A percentile compares a stretch with the other conserved stretches of the same genome.
Evolutionary conservation across 1,140 invertebrate species (phyloP).

Genomic region (Holotrichia oblita): DNA sequence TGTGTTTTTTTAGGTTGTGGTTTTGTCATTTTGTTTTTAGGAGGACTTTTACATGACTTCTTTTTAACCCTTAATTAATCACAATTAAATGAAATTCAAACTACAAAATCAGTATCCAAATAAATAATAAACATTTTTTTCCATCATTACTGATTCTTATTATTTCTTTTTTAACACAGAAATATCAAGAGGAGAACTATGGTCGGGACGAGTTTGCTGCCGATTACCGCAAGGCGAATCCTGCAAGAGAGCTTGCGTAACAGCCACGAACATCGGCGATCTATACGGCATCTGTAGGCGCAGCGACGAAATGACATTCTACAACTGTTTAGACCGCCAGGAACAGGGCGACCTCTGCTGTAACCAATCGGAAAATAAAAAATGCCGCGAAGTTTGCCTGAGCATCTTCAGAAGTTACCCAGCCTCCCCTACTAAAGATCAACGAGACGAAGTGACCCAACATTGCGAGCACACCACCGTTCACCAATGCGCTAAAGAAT

Average conservation of each 20-base stretch:
- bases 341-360: constrained; percentile 82
- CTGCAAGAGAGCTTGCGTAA: constrained; percentile 71
- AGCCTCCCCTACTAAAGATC: constrained; percentile 64
- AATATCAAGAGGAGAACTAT: constrained; percentile 72
- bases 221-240: constrained; percentile 68
- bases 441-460: constrained; percentile 67
- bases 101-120: no score
- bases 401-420: constrained; percentile 71
- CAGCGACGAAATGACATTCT: constrained; percentile 82
- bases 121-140: no score
- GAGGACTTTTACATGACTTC: no score
- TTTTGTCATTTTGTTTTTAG: no score
- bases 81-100: no score
- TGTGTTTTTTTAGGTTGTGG: no score
- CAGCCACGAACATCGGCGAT: constrained; percentile 65
- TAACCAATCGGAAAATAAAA: constrained; percentile 67
- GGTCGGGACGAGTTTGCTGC: constrained; percentile 81
- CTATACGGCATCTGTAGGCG: constrained; percentile 70
- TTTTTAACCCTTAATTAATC: no score
- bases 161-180: constrained; percentile 65
- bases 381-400: constrained; percentile 71
- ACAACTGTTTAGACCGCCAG: constrained; percentile 78
- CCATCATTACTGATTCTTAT: no score
- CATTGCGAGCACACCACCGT: constrained; percentile 74
- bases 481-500: constrained; percentile 75